phyloP scores from a whole-genome alignment of 2,113 vertebrate species.

The Ellobius talpinus region DNA sequence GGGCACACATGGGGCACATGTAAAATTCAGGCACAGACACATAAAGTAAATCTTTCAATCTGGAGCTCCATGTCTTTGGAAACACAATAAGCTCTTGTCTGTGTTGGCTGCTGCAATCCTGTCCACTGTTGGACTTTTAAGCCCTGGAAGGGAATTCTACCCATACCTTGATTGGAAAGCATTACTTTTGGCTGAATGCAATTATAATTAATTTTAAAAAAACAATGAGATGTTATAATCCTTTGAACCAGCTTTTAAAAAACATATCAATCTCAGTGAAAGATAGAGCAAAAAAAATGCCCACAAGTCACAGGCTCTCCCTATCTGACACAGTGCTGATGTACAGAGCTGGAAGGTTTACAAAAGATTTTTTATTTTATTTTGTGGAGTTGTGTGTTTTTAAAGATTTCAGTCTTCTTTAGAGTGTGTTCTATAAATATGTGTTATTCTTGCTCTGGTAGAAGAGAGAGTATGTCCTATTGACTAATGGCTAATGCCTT shows the following conservation, averaged over 20 bases:
- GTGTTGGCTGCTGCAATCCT: neutral
- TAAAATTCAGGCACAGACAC: neutral
- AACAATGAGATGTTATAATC: neutral
- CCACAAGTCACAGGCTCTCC: neutral
- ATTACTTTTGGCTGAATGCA: conserved; percentile 45
- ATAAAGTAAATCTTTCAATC: neutral
- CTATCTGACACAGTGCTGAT: neutral
- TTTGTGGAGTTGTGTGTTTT: neutral
- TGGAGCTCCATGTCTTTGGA: neutral
- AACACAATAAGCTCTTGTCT: neutral
- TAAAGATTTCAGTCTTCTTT: conserved; percentile 18
- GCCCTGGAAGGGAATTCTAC: neutral
- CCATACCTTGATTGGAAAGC: conserved; percentile 31
- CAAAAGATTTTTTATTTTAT: neutral
- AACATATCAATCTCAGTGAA: neutral
- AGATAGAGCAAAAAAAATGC: neutral
- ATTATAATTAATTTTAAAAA: conserved; percentile 46
- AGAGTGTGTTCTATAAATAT: neutral
- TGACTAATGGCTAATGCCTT: conserved; percentile 12
- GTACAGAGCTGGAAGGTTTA: neutral
- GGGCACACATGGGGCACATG: neutral
- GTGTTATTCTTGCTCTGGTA: neutral
- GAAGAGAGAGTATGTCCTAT: conserved; percentile 19
- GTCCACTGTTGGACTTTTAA: neutral
- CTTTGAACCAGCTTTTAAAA: conserved; percentile 26